phyloP scores from a whole-genome alignment of 2,113 vertebrate genomes.

The Suricata suricatta region DNA sequence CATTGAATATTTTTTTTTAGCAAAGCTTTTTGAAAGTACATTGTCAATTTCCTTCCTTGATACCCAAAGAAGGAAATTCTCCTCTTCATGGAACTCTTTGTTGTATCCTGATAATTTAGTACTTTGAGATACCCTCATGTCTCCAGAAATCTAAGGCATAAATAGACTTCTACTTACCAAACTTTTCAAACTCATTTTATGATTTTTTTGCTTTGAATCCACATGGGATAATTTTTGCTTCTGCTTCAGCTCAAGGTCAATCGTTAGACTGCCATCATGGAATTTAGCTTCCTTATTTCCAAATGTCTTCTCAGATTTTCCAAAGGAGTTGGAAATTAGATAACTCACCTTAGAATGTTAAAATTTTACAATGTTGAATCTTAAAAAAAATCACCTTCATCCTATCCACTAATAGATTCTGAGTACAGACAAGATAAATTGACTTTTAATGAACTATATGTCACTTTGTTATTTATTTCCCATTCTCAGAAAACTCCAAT shows the following conservation, averaged over 20 bases:
- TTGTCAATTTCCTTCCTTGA: neutral
- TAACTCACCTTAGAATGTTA: neutral
- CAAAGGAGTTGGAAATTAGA: neutral
- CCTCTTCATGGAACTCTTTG: neutral
- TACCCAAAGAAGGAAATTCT: neutral
- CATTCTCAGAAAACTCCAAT: neutral
- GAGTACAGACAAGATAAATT: neutral
- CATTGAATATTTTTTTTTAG: neutral
- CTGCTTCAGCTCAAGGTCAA: neutral
- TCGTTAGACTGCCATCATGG: neutral
- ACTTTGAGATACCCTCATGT: neutral
- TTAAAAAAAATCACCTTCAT: neutral
- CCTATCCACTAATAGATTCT: neutral
- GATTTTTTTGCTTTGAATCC: neutral
- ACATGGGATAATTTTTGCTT: neutral
- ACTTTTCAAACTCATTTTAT: neutral
- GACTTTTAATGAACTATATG: neutral
- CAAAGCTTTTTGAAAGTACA: neutral
- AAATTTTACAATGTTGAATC: neutral
- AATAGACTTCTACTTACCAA: neutral
- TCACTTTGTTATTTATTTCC: neutral
- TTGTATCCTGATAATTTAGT: neutral
- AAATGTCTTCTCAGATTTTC: neutral
- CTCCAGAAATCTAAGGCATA: neutral
- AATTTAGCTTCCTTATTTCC: neutral